Evolutionary conservation across 2,113 vertebrate species (phyloP).

Genomic region (Craseonycteris thonglongyai): DNA sequence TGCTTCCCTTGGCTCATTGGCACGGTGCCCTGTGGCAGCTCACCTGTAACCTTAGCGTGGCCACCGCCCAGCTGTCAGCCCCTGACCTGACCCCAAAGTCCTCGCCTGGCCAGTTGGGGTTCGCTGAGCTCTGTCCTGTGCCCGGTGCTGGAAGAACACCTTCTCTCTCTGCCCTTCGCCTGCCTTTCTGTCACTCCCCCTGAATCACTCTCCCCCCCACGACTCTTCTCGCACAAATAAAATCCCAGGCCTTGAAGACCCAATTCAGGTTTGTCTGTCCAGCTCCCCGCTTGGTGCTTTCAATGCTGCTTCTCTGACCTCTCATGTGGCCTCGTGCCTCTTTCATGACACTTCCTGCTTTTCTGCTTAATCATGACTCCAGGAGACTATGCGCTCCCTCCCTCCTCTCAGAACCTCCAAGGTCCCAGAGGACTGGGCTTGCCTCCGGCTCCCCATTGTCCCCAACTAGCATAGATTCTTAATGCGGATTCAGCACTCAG

Average conservation of each 20-base stretch:
- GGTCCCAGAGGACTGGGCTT: background rate
- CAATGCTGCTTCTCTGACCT: background rate
- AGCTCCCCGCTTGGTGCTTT: too few relatives aligned
- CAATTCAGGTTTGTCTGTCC: background rate
- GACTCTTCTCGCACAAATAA: accelerated
- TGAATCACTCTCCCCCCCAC: accelerated
- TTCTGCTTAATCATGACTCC: background rate
- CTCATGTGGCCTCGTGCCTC: accelerated
- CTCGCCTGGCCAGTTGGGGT: background rate
- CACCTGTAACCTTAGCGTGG: background rate
- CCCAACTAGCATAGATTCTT: accelerated
- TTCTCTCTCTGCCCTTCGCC: background rate
- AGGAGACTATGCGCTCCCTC: accelerated
- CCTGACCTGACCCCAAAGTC: accelerated
- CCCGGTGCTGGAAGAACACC: too few relatives aligned
- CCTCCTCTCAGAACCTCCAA: too few relatives aligned
- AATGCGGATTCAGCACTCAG: accelerated
- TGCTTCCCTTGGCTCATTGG: background rate
- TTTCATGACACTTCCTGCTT: background rate
- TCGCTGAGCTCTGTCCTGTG: background rate
- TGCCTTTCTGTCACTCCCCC: background rate
- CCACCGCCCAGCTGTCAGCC: accelerated
- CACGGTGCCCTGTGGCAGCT: too few relatives aligned
- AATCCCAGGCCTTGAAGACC: background rate
- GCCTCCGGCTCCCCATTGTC: background rate